A percentile compares a stretch with the other conserved stretches of the same genome.
phyloP scores from a whole-genome alignment of 1,140 invertebrate species.

The Asobara japonica region DNA sequence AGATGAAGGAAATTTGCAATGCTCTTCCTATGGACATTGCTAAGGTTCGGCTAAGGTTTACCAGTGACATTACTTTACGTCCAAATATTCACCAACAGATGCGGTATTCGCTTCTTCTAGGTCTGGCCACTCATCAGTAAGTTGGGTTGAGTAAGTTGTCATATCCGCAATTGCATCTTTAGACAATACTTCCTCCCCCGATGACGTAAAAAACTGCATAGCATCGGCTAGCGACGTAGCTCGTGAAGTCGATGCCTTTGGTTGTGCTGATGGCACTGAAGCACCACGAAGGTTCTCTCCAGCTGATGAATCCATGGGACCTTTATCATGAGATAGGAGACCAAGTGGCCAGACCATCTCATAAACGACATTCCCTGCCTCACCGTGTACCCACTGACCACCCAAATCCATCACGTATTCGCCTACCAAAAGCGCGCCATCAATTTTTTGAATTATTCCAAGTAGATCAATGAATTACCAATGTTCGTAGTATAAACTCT shows the following conservation, averaged over 20 bases:
- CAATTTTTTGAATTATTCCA: too few species aligned
- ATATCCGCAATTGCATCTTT: neutral
- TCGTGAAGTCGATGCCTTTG: neutral
- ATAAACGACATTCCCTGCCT: constrained; percentile 76
- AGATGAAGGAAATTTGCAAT: constrained; percentile 24
- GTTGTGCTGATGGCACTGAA: neutral
- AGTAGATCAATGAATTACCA: constrained; percentile 46
- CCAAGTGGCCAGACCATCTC: constrained; percentile 69
- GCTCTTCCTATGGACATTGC: neutral
- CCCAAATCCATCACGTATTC: constrained; percentile 80
- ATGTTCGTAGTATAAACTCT: constrained; percentile 72
- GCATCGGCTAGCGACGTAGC: neutral
- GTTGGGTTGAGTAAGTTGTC: neutral
- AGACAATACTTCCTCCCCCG: neutral
- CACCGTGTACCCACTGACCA: constrained; percentile 87
- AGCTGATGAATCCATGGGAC: neutral
- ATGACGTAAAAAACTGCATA: neutral
- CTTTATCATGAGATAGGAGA: neutral
- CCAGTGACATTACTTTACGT: constrained; percentile 47
- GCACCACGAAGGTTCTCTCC: neutral
- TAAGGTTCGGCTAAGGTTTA: neutral
- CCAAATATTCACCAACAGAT: constrained; percentile 65
- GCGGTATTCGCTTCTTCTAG: constrained; percentile 33
- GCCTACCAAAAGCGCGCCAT: constrained; percentile 53
- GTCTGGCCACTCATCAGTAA: neutral